Conservation (phyloP, 2,113 vertebrate species). For the Neodontobutis hainanensis region DNA sequence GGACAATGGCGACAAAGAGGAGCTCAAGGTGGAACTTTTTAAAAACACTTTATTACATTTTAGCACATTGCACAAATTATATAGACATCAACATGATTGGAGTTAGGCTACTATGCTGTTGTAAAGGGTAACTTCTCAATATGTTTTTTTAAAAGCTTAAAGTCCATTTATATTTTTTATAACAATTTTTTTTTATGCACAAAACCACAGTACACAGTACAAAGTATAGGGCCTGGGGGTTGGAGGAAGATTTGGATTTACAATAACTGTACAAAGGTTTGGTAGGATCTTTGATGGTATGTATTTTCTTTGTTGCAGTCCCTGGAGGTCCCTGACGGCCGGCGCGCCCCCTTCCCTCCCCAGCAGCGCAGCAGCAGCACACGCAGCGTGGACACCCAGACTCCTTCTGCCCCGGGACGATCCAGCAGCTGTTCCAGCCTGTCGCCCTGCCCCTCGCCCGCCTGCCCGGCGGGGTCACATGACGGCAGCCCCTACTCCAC, state of each 20-base stretch:
- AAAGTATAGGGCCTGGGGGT: no score
- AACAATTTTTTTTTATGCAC: no score
- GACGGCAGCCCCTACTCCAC: constrained; percentile 95
- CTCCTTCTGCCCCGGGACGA: constrained; percentile 87
- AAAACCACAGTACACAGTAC: no score
- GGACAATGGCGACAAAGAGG: constrained; percentile 92
- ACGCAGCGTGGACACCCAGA: constrained; percentile 91
- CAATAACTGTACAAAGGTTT: no score
- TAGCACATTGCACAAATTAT: no score
- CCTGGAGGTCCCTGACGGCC: constrained; percentile 93
- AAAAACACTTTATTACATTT: neutral
- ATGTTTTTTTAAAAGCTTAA: no score
- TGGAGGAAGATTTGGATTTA: no score
- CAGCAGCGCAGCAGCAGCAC: constrained; percentile 92
- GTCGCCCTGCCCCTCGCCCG: constrained; percentile 90
- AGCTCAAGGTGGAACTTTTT: constrained; percentile 84
- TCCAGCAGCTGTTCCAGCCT: constrained; percentile 89
- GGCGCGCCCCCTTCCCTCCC: constrained; percentile 91
- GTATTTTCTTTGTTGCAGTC: constrained; percentile 73
- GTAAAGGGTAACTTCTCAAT: no score
- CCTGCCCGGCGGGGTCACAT: constrained; percentile 90
- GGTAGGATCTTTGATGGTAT: no score
- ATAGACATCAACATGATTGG: no score
- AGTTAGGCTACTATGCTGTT: no score
- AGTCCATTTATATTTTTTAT: no score